phyloP scores from a whole-genome alignment of 2,888 invertebrate genomes.

The Pterostichus niger region DNA sequence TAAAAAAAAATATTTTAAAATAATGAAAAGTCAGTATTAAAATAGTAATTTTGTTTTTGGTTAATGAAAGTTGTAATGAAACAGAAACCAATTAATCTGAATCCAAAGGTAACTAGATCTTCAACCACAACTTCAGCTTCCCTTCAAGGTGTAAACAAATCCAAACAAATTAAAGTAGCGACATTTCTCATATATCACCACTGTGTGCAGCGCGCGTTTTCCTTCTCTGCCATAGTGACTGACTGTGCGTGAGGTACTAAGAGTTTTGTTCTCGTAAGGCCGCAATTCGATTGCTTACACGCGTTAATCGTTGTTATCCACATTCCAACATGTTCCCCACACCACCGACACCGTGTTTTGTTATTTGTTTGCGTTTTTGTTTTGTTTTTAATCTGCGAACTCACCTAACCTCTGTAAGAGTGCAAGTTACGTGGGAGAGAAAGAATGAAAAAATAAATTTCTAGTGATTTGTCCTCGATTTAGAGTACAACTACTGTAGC shows the following conservation, averaged over 20 bases:
- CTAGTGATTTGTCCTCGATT: too few relatives aligned
- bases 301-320: conserved; percentile 61
- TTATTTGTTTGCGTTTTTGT: not conserved
- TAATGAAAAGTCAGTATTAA: too few relatives aligned
- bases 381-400: conserved; percentile 9
- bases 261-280: conserved; percentile 34
- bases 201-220: not conserved
- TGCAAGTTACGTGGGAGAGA: not conserved
- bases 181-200: conserved; percentile 9
- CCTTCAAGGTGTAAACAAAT: not conserved
- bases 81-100: too few relatives aligned
- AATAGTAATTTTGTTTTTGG: too few relatives aligned
- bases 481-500: too few relatives aligned
- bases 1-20: too few relatives aligned
- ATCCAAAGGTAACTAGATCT: not conserved
- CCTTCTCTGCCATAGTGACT: not conserved
- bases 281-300: conserved; percentile 57
- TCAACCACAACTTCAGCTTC: not conserved
- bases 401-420: not conserved
- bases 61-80: too few relatives aligned
- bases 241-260: conserved; percentile 9
- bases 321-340: conserved; percentile 58
- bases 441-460: not conserved
- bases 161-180: not conserved
- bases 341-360: conserved; percentile 7